Evolutionary conservation across 2,797 vertebrate species (phyloP), one percentile per base, ranked within the genome.

Genomic region (Acrossocheilus wenchowensis): DNA sequence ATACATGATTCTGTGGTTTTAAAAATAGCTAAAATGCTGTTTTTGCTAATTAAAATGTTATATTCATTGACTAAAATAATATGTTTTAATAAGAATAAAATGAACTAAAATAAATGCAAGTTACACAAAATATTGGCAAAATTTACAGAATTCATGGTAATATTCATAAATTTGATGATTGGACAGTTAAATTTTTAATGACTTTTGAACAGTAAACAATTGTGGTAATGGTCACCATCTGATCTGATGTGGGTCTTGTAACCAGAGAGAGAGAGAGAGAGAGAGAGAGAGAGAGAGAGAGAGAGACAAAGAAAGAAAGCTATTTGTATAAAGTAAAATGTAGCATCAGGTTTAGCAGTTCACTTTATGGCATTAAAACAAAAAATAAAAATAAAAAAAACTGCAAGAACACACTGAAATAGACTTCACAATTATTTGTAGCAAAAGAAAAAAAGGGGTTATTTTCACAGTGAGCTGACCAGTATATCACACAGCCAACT

Each of bases 381-480:
- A 78, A 78, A 23, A 57, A 36, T 36, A 39, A 39, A 39, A 39
- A 39, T 39, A 10, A 43, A 43, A 10, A 43, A 43, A 2, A 43
- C n/a, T 66, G 4, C 8, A 80, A 66, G 39, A 48, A 80, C 43
- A 34, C 43, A 48, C 0, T 0, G 1, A 48, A 48, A 50, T 6
- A 6, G 17, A 48, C 21, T 64, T 62, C 19, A 84, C 26, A 52
- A 30, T 43, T 41, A 19, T 71, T 43, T 41, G 6, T 34, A 78
- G 9, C 17, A 73, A 77, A 45, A 36, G 14, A 60, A 39, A 60
- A 71, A 39, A 36, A 30, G 30, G 62, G 39, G 39, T 19, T 66
- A 39, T 79, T 72, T 84, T 84, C 50, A 39, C 48, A 71, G 60
- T 17, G 52, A 74, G 39, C 48, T 30, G 81, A 60, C 68, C 50